Evolutionary conservation across 2,113 vertebrate species (phyloP).

Genomic region (Aix galericulata): DNA sequence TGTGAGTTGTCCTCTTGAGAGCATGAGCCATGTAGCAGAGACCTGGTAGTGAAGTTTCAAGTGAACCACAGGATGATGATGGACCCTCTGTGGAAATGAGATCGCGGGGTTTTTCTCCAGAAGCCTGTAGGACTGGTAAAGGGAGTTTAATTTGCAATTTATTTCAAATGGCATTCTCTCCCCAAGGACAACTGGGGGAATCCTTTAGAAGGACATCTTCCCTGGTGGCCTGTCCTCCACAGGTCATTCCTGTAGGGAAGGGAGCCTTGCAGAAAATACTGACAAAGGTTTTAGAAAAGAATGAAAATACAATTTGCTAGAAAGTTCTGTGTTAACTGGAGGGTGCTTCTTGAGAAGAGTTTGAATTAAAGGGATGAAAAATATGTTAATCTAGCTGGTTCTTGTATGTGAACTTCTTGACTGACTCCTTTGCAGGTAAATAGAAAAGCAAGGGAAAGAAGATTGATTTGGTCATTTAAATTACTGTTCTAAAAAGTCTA

Average conservation of each 20-base stretch:
- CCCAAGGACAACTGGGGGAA: neutral
- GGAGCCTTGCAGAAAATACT: neutral
- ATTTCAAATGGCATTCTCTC: neutral
- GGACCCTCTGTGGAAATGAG: neutral
- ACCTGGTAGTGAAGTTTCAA: neutral
- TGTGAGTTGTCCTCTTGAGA: fast-evolving
- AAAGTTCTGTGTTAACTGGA: neutral
- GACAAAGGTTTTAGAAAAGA: neutral
- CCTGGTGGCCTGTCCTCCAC: neutral
- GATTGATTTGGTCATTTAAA: neutral
- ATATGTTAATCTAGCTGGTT: neutral
- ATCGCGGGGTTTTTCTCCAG: neutral
- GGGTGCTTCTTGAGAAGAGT: neutral
- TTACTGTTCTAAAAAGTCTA: neutral
- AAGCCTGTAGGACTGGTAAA: neutral
- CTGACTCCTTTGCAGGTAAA: neutral
- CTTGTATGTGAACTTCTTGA: neutral
- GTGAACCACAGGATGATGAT: neutral
- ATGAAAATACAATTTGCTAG: neutral
- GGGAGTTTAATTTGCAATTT: neutral
- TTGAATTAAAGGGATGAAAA: neutral
- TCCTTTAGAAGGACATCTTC: neutral
- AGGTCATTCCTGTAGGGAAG: neutral
- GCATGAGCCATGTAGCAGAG: neutral
- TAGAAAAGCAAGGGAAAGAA: neutral